Conservation (phyloP, 2,888 invertebrate genomes). For the Ryuthela nishihirai region DNA sequence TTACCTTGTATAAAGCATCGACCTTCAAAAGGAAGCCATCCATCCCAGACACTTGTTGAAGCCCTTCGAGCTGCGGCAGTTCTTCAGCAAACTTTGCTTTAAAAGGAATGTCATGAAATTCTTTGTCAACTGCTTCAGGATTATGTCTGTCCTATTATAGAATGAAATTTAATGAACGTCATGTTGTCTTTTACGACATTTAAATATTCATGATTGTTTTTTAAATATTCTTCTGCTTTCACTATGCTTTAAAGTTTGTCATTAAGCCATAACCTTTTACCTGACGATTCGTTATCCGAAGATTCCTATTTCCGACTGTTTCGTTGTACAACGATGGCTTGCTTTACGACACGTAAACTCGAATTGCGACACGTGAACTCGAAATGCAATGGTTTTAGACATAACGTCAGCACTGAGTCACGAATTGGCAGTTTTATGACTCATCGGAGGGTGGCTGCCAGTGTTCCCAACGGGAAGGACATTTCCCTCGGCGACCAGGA, state of each 20-base stretch:
- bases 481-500: too few relatives aligned
- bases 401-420: too few relatives aligned
- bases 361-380: too few relatives aligned
- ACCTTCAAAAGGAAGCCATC: conserved; percentile 52
- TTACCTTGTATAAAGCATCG: conserved; percentile 51
- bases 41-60: conserved; percentile 48
- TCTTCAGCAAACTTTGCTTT: conserved; percentile 49
- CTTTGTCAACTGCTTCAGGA: conserved; percentile 44
- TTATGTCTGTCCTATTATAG: conserved; percentile 49
- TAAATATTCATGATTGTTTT: too few relatives aligned
- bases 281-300: too few relatives aligned
- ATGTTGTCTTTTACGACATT: neutral
- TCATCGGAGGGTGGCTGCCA: too few relatives aligned
- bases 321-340: too few relatives aligned
- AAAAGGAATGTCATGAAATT: conserved; percentile 47
- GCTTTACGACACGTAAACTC: too few relatives aligned
- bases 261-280: neutral
- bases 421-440: too few relatives aligned
- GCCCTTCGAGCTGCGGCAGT: conserved; percentile 42
- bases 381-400: too few relatives aligned
- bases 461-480: too few relatives aligned
- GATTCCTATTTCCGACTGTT: too few relatives aligned
- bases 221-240: neutral
- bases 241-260: neutral
- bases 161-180: neutral